These are phyloP conservation scores for Scomber colias DNA, from an alignment of 2,113 vertebrate genomes.

Conservation along the genomic window DNA sequence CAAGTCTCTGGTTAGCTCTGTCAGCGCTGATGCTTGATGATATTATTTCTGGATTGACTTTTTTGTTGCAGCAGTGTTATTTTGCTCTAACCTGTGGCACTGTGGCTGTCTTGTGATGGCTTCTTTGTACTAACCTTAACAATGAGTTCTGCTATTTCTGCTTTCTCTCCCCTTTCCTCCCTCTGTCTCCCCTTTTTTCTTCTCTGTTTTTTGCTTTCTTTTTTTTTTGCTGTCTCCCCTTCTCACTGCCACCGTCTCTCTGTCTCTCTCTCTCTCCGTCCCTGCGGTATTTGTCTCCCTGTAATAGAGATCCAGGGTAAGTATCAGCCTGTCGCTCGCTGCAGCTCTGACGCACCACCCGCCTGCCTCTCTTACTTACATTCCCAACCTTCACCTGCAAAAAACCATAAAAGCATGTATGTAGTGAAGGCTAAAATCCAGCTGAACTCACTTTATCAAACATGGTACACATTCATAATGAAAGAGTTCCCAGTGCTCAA, in stretches of 20 bases:
- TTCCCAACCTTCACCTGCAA: not conserved
- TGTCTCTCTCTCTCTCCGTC: conserved; percentile 33
- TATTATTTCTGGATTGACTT: conserved; percentile 35
- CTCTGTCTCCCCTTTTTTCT: conserved; percentile 9
- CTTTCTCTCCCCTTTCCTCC: conserved; percentile 38
- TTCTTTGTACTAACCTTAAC: conserved; percentile 84
- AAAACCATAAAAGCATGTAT: not conserved
- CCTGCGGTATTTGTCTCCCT: conserved; percentile 57
- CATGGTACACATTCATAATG: not conserved
- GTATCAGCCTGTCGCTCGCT: conserved; percentile 67
- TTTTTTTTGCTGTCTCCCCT: conserved; percentile 44
- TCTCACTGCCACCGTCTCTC: conserved; percentile 40
- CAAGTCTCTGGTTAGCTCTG: not conserved
- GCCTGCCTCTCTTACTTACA: not conserved
- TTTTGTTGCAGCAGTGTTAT: conserved; percentile 65
- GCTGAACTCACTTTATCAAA: not conserved
- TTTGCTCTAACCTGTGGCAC: conserved; percentile 74
- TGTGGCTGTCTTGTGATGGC: conserved; percentile 79
- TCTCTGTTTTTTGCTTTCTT: conserved; percentile 50
- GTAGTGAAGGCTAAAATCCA: not conserved
- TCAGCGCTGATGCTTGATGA: conserved; percentile 39
- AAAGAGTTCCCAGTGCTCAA: not conserved
- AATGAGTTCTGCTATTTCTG: conserved; percentile 76
- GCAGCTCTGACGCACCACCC: conserved; percentile 26
- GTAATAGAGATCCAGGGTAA: conserved; percentile 85